Evolutionary conservation across 2,113 vertebrate genomes (phyloP).

Genomic region (Pelmatolapia mariae): DNA sequence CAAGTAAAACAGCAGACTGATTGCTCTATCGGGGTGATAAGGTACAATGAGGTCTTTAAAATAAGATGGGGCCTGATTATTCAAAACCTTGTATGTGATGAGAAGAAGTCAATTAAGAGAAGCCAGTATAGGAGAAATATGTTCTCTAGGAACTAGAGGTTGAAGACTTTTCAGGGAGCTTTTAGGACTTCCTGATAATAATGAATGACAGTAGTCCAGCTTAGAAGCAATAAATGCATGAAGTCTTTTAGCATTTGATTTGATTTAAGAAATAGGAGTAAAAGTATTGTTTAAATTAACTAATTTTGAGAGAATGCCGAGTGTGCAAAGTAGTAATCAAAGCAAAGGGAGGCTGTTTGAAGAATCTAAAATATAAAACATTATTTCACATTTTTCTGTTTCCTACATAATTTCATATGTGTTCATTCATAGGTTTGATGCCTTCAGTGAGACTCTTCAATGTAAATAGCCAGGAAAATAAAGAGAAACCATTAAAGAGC

Average conservation of each 20-base stretch:
- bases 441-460: neutral
- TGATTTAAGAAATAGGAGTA: neutral
- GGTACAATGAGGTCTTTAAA: neutral
- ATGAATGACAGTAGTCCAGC: neutral
- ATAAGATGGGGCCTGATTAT: neutral
- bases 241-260: neutral
- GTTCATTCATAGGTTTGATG: neutral
- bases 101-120: neutral
- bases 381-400: neutral
- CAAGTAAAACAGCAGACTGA: neutral
- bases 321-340: neutral
- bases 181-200: neutral
- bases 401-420: neutral
- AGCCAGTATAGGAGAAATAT: neutral
- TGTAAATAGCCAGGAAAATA: neutral
- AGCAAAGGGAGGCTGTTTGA: neutral
- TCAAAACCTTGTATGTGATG: neutral
- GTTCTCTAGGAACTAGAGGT: neutral
- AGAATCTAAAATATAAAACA: neutral
- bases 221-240: neutral
- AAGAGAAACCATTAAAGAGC: neutral
- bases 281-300: neutral
- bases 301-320: neutral
- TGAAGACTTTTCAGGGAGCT: neutral
- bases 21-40: neutral